Conservation (phyloP, 37 sponge, comb jelly and placozoan species). For the Dysidea cf. avara region DNA sequence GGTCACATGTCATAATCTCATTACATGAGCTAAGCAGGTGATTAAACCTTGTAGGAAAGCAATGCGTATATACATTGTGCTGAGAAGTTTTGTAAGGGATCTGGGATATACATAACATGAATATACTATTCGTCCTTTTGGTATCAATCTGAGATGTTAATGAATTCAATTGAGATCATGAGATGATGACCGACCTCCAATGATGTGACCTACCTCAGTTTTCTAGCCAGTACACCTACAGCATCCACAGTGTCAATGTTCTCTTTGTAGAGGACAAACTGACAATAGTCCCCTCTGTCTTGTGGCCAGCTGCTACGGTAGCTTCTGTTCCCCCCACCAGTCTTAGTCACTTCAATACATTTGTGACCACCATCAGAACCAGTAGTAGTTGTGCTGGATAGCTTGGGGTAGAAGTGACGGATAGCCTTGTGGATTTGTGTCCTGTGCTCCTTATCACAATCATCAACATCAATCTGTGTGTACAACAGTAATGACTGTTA, state of each 20-base stretch:
- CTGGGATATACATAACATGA: no score
- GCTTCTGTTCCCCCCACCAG: not conserved
- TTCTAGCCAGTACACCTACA: constrained; percentile 44
- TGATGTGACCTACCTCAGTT: constrained; percentile 36
- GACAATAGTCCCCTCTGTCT: constrained; percentile 56
- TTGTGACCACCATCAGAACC: constrained; percentile 37
- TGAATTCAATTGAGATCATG: not conserved
- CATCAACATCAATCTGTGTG: not conserved
- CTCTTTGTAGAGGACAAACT: constrained; percentile 90
- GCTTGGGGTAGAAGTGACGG: constrained; percentile 41
- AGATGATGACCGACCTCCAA: not conserved
- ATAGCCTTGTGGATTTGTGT: constrained; percentile 58
- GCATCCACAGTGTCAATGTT: constrained; percentile 88
- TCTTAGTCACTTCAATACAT: constrained; percentile 17
- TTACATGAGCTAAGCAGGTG: no score
- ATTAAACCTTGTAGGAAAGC: no score
- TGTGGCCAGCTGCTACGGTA: constrained; percentile 50
- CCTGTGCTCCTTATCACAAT: constrained; percentile 47
- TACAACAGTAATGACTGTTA: no score
- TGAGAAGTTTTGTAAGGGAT: no score
- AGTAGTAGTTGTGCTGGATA: constrained; percentile 54
- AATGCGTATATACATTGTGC: no score
- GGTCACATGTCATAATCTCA: no score
- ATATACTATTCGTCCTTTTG: no score
- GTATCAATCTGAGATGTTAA: not conserved